phyloP scores from a whole-genome alignment of 2,888 invertebrate genomes.

The Aromia moschata region DNA sequence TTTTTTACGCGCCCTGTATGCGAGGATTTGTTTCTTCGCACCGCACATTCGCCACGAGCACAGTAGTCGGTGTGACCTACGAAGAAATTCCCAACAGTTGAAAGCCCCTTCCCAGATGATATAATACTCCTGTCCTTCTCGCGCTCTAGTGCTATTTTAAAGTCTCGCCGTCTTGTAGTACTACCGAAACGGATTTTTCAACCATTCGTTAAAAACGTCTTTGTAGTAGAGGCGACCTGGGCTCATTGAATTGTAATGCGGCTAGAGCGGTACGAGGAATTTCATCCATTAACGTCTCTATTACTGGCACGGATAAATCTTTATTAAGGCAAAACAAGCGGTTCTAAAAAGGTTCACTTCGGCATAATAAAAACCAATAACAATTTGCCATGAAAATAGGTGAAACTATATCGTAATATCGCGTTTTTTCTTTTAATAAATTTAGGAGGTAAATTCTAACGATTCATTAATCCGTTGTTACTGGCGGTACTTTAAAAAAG shows the following conservation, averaged over 20 bases:
- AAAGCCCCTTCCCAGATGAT: conserved; percentile 18
- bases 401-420: too few species aligned
- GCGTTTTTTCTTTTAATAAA: too few species aligned
- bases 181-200: conserved; percentile 26
- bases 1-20: too few species aligned
- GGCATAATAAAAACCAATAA: too few species aligned
- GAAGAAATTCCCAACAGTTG: conserved; percentile 2
- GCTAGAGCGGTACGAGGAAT: conserved; percentile 2
- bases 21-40: too few species aligned
- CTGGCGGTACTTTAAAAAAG: too few species aligned
- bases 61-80: conserved; percentile 7
- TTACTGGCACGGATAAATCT: conserved; percentile 3
- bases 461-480: too few species aligned
- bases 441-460: too few species aligned
- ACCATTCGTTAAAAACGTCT: conserved; percentile 23
- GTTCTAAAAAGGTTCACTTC: too few species aligned
- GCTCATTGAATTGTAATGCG: conserved; percentile 23
- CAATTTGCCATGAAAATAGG: too few species aligned
- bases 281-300: conserved; percentile 14
- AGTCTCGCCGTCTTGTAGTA: conserved; percentile 2
- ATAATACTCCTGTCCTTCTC: conserved; percentile 22
- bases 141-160: conserved; percentile 21
- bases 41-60: background rate
- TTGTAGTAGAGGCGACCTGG: conserved; percentile 14
- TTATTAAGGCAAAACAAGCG: conserved; percentile 1